Evolutionary conservation across 1,140 invertebrate species (phyloP).

Genomic region (Heliconius nattereri): DNA sequence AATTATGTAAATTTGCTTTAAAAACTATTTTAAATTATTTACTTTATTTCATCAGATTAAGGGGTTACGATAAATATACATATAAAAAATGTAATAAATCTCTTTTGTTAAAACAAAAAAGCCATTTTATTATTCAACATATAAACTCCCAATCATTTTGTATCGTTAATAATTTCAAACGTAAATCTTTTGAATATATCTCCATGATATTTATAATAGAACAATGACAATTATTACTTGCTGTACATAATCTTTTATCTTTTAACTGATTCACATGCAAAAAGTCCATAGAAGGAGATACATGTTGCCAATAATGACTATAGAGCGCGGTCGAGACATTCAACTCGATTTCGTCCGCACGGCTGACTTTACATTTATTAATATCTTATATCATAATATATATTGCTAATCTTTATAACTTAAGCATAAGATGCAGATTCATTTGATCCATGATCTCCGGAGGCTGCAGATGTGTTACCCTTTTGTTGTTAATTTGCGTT

Average conservation of each 20-base stretch:
- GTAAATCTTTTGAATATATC: no score
- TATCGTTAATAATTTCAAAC: no score
- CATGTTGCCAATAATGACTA: slow-evolving; percentile 2
- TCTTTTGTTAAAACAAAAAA: no score
- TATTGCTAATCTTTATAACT: slow-evolving; percentile 5
- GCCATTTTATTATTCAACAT: no score
- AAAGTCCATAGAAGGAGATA: slow-evolving; percentile 12
- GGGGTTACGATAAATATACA: no score
- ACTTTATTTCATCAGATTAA: no score
- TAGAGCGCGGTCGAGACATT: slow-evolving; percentile 40
- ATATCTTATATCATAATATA: slow-evolving; percentile 75
- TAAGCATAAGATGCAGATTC: slow-evolving; percentile 14
- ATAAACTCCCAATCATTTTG: no score
- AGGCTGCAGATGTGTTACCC: slow-evolving; percentile 72
- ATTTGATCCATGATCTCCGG: slow-evolving; percentile 10
- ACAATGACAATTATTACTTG: neutral
- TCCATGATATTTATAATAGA: neutral
- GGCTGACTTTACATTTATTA: slow-evolving; percentile 73
- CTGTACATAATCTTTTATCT: neutral
- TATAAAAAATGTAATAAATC: no score
- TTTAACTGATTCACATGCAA: neutral
- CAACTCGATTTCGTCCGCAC: slow-evolving; percentile 60
- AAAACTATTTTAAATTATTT: no score
- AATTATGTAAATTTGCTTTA: no score
- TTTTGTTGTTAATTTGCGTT: slow-evolving; percentile 79